Evolutionary conservation across 2,797 vertebrate genomes (phyloP).

Genomic region (Morus bassanus): DNA sequence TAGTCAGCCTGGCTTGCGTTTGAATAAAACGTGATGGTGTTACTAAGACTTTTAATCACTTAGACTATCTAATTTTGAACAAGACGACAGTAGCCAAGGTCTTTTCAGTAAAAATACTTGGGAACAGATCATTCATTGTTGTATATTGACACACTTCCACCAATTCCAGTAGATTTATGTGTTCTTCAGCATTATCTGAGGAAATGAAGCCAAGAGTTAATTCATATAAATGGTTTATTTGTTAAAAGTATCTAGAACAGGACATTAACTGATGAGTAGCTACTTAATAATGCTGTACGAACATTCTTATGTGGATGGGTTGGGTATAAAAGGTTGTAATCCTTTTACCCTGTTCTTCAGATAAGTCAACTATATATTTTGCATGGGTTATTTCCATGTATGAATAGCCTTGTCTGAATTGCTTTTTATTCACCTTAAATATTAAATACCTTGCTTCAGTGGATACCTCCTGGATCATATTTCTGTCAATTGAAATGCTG

Average conservation of each 20-base stretch:
- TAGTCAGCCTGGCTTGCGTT: neutral
- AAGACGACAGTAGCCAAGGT: neutral
- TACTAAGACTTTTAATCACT: neutral
- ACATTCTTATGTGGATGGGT: neutral
- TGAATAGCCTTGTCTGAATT: neutral
- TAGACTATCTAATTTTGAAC: neutral
- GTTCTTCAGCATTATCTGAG: neutral
- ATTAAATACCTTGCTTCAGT: neutral
- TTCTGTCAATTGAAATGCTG: neutral
- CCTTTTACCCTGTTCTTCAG: neutral
- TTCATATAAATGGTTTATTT: neutral
- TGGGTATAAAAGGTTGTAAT: neutral
- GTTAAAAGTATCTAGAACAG: neutral
- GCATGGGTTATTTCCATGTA: neutral
- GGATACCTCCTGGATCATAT: neutral
- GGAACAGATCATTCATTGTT: neutral
- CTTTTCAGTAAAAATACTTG: neutral
- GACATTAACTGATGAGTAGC: neutral
- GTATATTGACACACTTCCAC: neutral
- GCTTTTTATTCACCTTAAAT: neutral
- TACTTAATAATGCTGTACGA: neutral
- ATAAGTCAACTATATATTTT: neutral
- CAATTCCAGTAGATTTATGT: neutral
- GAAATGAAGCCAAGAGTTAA: neutral
- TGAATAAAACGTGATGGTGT: neutral